Percentiles rank a stretch among this genome's conserved stretches.
phyloP scores from a whole-genome alignment of 2,797 vertebrate genomes.

The Poecilia wingei region DNA sequence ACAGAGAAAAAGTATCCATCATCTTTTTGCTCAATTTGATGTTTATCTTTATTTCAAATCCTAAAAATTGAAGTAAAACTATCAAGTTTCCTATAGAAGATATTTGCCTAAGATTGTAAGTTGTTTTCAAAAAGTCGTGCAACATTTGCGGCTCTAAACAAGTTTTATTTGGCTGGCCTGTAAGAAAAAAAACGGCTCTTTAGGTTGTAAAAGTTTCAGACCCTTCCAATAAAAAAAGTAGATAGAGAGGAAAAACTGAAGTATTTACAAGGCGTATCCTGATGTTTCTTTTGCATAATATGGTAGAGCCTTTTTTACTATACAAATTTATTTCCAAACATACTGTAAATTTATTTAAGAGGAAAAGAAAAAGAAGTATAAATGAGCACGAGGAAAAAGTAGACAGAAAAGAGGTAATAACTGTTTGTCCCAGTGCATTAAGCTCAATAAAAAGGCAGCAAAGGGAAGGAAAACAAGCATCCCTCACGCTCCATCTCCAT shows the following conservation, averaged over 20 bases:
- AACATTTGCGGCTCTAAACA: too few species aligned
- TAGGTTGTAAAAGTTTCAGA: too few species aligned
- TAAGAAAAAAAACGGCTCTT: too few species aligned
- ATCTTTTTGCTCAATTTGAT: too few species aligned
- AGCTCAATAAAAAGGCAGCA: slow-evolving; percentile 60
- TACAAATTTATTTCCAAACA: not conserved
- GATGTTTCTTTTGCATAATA: not conserved
- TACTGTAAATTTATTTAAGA: slow-evolving; percentile 2
- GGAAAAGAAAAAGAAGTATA: slow-evolving; percentile 26
- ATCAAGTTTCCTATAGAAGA: too few species aligned
- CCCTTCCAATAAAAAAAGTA: not conserved
- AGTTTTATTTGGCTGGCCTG: too few species aligned
- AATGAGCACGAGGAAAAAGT: slow-evolving; percentile 28
- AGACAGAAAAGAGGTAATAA: slow-evolving; percentile 46
- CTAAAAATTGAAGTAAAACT: too few species aligned
- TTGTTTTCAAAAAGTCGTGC: too few species aligned
- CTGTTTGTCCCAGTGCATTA: slow-evolving; percentile 66
- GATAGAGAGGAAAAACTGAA: not conserved
- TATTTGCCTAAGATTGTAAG: too few species aligned
- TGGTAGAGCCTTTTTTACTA: not conserved
- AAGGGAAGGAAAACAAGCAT: slow-evolving; percentile 34
- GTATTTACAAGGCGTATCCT: not conserved
- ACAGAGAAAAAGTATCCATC: too few species aligned
- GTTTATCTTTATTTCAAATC: too few species aligned
- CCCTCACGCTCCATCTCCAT: slow-evolving; percentile 6